Conservation (phyloP, 2,113 vertebrate species). For the Gorsachius goisagi region DNA sequence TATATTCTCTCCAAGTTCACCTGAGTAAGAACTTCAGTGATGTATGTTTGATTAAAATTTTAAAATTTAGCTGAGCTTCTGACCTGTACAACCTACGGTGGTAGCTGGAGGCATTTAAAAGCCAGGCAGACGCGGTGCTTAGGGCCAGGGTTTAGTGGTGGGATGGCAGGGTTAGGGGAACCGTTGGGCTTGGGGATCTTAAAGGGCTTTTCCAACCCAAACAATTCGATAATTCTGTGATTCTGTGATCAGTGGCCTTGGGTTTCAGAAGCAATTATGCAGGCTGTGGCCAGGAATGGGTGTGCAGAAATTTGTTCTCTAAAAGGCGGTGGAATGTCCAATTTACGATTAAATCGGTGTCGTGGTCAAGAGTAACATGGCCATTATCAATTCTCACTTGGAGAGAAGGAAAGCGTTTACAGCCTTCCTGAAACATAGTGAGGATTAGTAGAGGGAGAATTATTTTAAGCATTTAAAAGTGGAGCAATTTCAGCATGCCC, state of each 20-base stretch:
- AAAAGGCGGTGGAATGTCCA: neutral
- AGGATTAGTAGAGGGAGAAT: neutral
- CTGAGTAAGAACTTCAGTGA: neutral
- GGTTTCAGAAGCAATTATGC: neutral
- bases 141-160: no score
- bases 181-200: no score
- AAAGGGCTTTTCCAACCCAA: no score
- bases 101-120: no score
- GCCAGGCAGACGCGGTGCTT: no score
- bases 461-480: neutral
- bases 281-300: neutral
- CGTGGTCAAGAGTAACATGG: neutral
- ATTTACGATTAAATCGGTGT: neutral
- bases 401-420: neutral
- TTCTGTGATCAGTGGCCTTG: no score
- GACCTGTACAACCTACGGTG: rapidly evolving
- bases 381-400: neutral
- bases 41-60: neutral
- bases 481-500: neutral
- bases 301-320: neutral
- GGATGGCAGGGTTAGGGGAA: no score
- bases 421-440: neutral
- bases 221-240: no score
- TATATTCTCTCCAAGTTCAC: neutral
- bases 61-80: neutral